Evolutionary conservation across 2,888 invertebrate species (phyloP).

Genomic region (Hirtodrosophila confusa): DNA sequence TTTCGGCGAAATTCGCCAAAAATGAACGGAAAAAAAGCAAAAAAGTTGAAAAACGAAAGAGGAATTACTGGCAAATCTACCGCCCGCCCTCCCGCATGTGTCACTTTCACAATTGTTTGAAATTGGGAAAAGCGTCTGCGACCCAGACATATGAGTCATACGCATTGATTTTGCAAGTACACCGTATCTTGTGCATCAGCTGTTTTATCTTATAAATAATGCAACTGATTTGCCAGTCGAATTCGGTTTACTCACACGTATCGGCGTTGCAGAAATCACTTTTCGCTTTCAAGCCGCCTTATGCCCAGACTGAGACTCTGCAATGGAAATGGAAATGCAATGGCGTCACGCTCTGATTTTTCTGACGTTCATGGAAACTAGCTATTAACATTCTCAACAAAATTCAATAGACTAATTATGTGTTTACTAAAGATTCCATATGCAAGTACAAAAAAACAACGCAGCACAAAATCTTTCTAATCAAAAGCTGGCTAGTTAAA

Average conservation of each 20-base stretch:
- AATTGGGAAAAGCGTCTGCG: constrained; percentile 31
- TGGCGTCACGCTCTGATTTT: constrained; percentile 66
- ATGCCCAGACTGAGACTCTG: constrained; percentile 1
- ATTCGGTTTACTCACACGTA: constrained; percentile 22
- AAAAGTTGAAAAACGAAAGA: constrained; percentile 16
- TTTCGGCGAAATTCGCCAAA: constrained; percentile 15
- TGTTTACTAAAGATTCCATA: not conserved
- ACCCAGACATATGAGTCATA: constrained; percentile 41
- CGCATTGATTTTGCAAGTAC: constrained; percentile 18
- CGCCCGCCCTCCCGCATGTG: constrained; percentile 48
- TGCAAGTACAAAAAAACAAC: too few species aligned
- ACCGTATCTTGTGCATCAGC: constrained; percentile 1
- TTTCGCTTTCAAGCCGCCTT: constrained; percentile 40
- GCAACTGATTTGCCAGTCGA: constrained; percentile 9
- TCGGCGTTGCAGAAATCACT: constrained; percentile 4
- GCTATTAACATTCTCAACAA: not conserved
- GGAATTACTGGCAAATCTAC: not conserved
- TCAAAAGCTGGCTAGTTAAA: too few species aligned
- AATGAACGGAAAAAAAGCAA: constrained; percentile 11
- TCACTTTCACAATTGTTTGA: constrained; percentile 67
- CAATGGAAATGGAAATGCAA: constrained; percentile 56
- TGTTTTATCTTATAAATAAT: constrained; percentile 44
- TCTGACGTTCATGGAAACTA: not conserved
- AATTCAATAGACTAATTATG: constrained; percentile 3
- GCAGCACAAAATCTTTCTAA: too few species aligned